Evolutionary conservation across 2,888 invertebrate species (phyloP).

Genomic region (Loripinus fragilis): DNA sequence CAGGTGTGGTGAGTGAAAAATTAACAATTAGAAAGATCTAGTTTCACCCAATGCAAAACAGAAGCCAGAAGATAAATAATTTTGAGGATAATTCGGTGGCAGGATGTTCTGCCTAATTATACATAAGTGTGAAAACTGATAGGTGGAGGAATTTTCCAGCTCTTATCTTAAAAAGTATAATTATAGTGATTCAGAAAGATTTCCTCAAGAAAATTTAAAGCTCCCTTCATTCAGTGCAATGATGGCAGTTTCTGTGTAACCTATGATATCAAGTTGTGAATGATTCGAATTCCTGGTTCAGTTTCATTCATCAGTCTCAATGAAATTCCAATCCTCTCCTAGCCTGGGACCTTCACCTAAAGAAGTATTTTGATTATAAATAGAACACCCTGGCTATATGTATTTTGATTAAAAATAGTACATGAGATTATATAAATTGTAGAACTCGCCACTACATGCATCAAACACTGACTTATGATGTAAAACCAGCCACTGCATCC

Average conservation of each 20-base stretch:
- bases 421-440: no score
- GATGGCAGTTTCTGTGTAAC: background rate
- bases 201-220: constrained; percentile 9
- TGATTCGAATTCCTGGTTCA: background rate
- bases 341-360: no score
- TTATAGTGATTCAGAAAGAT: constrained; percentile 14
- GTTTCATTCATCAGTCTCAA: background rate
- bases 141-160: background rate
- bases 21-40: constrained; percentile 11
- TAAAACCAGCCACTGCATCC: no score
- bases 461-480: no score
- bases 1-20: constrained; percentile 32
- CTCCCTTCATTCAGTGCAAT: background rate
- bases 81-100: background rate
- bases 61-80: background rate
- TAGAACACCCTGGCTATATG: no score
- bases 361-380: no score
- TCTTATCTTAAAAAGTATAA: constrained; percentile 11
- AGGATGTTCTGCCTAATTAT: constrained; percentile 10
- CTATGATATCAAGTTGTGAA: background rate
- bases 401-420: no score
- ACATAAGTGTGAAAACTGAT: constrained; percentile 20
- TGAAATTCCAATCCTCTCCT: constrained; percentile 4
- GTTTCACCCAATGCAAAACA: constrained; percentile 7
- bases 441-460: no score